Evolutionary conservation across 2,888 invertebrate species (phyloP).

Genomic region (Eupsilia transversa): DNA sequence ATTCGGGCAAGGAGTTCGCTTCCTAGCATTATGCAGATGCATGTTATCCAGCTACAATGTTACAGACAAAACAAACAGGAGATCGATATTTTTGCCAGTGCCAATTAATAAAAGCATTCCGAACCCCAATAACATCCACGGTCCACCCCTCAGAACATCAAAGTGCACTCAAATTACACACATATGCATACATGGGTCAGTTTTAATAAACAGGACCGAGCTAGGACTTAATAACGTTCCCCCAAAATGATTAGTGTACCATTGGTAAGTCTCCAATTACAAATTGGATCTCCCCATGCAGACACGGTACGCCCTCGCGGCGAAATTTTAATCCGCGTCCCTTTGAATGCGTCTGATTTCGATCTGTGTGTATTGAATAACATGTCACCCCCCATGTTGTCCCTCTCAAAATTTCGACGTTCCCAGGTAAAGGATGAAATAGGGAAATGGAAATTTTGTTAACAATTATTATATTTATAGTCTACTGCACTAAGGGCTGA

Average conservation of each 20-base stretch:
- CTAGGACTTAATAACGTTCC: constrained; percentile 26
- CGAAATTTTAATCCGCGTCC: constrained; percentile 29
- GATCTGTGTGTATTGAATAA: constrained; percentile 42
- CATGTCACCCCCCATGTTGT: constrained; percentile 18
- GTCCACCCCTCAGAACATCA: constrained; percentile 15
- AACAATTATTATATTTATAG: background rate
- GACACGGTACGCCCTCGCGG: constrained; percentile 6
- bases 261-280: constrained; percentile 28
- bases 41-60: background rate
- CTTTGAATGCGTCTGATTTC: constrained; percentile 9
- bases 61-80: background rate
- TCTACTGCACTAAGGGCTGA: background rate
- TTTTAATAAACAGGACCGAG: constrained; percentile 17
- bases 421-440: constrained; percentile 30
- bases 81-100: constrained; percentile 18
- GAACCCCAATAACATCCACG: constrained; percentile 5
- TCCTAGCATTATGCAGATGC: background rate
- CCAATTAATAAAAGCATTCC: constrained; percentile 22
- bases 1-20: no score
- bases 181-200: constrained; percentile 23
- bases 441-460: background rate
- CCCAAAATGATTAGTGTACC: constrained; percentile 27
- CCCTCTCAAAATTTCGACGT: constrained; percentile 4
- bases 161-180: constrained; percentile 40
- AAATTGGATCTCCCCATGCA: constrained; percentile 22